Percentiles rank a stretch among this genome's conserved stretches.
phyloP scores from a whole-genome alignment of 1,140 invertebrate species.

The Nylanderia fulva region DNA sequence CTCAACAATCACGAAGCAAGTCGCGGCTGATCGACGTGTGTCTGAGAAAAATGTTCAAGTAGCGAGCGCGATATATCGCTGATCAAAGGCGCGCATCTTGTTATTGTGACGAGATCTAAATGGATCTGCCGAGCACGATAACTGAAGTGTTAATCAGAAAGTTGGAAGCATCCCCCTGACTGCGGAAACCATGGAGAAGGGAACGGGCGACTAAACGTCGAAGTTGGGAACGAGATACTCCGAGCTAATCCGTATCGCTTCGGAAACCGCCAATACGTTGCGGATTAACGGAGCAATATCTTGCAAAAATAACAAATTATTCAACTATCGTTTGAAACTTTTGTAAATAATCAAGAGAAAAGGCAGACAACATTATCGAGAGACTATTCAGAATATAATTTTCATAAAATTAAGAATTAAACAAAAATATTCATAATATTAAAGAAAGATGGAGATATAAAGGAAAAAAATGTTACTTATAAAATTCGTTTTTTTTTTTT shows the following conservation, averaged over 20 bases:
- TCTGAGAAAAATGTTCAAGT: slow-evolving; percentile 46
- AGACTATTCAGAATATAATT: neutral
- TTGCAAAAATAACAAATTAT: slow-evolving; percentile 23
- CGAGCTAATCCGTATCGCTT: slow-evolving; percentile 46
- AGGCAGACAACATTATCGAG: neutral
- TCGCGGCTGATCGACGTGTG: slow-evolving; percentile 40
- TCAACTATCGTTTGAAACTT: slow-evolving; percentile 7
- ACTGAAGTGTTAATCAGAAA: slow-evolving; percentile 45
- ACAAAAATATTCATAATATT: neutral
- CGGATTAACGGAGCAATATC: slow-evolving; percentile 22
- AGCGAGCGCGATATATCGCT: neutral
- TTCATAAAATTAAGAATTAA: neutral
- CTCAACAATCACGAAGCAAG: slow-evolving; percentile 5
- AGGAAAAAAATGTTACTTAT: slow-evolving; percentile 17
- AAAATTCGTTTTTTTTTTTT: slow-evolving; percentile 19
- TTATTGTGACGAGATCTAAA: slow-evolving; percentile 27
- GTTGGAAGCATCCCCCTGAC: slow-evolving; percentile 32
- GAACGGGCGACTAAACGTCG: slow-evolving; percentile 48
- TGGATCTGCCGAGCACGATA: slow-evolving; percentile 10
- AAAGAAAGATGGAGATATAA: neutral
- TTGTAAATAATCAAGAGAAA: neutral
- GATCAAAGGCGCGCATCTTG: neutral
- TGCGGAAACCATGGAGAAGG: slow-evolving; percentile 10
- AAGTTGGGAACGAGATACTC: slow-evolving; percentile 56
- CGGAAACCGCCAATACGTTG: slow-evolving; percentile 40